These are phyloP conservation scores for Terrapene triunguis DNA, from an alignment of 2,113 vertebrate genomes.

Conservation along the genomic window DNA sequence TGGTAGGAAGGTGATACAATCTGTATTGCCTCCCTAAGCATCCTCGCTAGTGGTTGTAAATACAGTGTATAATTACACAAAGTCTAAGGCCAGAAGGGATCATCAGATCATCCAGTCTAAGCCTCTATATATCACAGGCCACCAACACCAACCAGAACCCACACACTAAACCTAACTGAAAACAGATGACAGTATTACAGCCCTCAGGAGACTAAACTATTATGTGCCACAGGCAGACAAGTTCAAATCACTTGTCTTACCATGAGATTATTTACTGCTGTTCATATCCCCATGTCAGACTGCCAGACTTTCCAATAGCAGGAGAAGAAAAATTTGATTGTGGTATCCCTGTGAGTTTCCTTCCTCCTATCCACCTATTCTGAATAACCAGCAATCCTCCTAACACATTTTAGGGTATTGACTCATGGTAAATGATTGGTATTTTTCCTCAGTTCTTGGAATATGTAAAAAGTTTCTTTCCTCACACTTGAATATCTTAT, in stretches of 20 bases:
- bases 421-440: neutral
- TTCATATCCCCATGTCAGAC: neutral
- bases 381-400: neutral
- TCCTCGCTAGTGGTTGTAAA: neutral
- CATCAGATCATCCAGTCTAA: neutral
- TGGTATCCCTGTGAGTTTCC: neutral
- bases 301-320: neutral
- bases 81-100: neutral
- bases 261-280: neutral
- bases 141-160: neutral
- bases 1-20: neutral
- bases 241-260: neutral
- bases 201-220: neutral
- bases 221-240: neutral
- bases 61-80: neutral
- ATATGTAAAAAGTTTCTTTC: neutral
- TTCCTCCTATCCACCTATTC: neutral
- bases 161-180: neutral
- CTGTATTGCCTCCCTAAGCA: neutral
- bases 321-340: neutral
- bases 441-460: neutral
- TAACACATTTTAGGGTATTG: neutral
- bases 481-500: neutral
- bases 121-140: neutral
- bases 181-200: neutral